phyloP scores from a whole-genome alignment of 2,797 vertebrate species.

The Periparus ater region DNA sequence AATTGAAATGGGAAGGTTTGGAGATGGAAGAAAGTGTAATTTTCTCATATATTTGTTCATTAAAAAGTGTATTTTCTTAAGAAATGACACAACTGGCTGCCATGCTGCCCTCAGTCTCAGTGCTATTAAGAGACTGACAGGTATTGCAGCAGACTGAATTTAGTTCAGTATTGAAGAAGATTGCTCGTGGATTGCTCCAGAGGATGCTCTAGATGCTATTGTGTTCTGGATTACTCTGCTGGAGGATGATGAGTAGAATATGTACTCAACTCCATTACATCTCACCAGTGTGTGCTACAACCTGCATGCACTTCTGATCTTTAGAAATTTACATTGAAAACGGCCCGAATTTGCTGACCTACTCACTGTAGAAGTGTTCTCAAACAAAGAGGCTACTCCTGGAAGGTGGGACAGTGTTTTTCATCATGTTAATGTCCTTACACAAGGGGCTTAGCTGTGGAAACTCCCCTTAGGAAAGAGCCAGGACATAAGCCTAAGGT shows the following conservation, averaged over 20 bases:
- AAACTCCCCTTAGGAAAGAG: not conserved
- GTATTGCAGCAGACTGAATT: not conserved
- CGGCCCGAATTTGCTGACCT: not conserved
- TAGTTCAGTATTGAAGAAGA: not conserved
- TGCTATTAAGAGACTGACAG: not conserved
- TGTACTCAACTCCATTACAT: not conserved
- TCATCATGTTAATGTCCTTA: not conserved
- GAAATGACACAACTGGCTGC: not conserved
- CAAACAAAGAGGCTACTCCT: not conserved
- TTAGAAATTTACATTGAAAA: not conserved
- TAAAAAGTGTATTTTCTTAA: not conserved
- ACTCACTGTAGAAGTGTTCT: not conserved
- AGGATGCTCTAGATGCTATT: not conserved
- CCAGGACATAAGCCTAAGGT: not conserved
- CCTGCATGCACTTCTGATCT: not conserved
- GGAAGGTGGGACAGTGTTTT: not conserved
- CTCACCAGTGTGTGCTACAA: not conserved
- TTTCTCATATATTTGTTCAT: not conserved
- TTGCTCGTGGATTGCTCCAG: not conserved
- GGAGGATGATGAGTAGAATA: not conserved
- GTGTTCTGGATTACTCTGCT: not conserved
- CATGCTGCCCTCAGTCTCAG: not conserved
- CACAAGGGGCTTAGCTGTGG: not conserved
- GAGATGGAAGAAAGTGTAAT: not conserved
- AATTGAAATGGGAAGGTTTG: not conserved